Evolutionary conservation across 2,113 vertebrate species (phyloP).

Genomic region (Connochaetes taurinus): DNA sequence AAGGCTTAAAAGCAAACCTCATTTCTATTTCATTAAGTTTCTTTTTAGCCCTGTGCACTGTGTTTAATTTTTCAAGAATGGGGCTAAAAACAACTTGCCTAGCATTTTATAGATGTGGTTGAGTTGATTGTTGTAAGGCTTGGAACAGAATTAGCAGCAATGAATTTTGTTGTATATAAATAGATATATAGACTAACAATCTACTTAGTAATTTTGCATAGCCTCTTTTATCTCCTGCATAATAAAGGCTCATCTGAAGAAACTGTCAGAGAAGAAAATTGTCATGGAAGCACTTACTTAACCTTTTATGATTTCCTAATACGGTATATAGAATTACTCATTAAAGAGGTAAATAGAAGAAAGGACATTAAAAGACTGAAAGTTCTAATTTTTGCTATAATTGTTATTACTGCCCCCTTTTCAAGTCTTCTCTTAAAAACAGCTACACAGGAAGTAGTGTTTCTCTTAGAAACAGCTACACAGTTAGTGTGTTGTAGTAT

Average conservation of each 20-base stretch:
- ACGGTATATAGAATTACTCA: not conserved
- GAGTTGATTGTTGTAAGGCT: not conserved
- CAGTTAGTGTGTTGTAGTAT: not conserved
- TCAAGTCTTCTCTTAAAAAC: not conserved
- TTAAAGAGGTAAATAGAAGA: not conserved
- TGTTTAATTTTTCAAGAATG: constrained; percentile 23
- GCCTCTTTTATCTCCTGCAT: not conserved
- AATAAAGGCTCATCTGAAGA: not conserved
- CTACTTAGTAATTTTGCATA: not conserved
- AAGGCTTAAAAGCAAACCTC: not conserved
- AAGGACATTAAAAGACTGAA: not conserved
- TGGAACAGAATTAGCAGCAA: not conserved
- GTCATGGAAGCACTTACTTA: not conserved
- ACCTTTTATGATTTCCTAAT: not conserved
- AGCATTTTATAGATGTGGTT: not conserved
- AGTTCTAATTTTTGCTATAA: not conserved
- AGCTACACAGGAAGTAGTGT: not conserved
- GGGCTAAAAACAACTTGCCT: not conserved
- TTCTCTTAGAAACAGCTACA: too few species aligned
- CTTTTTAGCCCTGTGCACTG: not conserved
- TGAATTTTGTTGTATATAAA: not conserved
- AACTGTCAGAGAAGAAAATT: not conserved
- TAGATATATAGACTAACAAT: not conserved
- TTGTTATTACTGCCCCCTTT: not conserved
- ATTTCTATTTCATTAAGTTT: not conserved